Evolutionary conservation across 2,797 vertebrate genomes (phyloP).

Genomic region (Ctenochaetus hawaiiensis): DNA sequence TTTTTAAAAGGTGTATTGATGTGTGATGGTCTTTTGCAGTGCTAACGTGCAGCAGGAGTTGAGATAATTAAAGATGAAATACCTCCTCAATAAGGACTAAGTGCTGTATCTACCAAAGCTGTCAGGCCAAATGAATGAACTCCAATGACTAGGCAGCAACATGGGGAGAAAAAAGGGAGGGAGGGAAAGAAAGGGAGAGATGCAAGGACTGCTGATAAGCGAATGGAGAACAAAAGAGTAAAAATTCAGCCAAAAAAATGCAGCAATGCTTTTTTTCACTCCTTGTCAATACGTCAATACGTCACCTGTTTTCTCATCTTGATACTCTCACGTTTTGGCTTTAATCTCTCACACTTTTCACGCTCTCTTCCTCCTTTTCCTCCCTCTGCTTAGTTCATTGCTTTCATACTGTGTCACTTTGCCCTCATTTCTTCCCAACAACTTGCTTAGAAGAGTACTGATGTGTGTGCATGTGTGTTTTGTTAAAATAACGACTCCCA

Average conservation of each 20-base stretch:
- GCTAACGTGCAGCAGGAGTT: constrained; percentile 30
- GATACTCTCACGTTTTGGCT: constrained; percentile 15
- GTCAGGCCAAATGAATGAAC: constrained; percentile 72
- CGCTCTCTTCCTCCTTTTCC: background rate
- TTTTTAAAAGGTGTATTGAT: background rate
- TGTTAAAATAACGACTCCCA: constrained; percentile 14
- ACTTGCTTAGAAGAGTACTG: constrained; percentile 37
- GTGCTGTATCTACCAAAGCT: constrained; percentile 72
- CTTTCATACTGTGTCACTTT: constrained; percentile 39
- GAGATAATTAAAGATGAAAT: constrained; percentile 68
- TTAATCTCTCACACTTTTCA: constrained; percentile 55
- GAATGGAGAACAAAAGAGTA: constrained; percentile 8
- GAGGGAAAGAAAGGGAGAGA: constrained; percentile 1
- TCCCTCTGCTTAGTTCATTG: constrained; percentile 31
- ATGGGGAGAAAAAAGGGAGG: constrained; percentile 1
- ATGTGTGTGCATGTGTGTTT: background rate
- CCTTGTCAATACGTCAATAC: constrained; percentile 27
- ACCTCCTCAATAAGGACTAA: constrained; percentile 68
- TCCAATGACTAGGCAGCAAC: constrained; percentile 63
- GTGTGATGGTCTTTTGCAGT: constrained; percentile 16
- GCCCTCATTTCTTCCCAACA: constrained; percentile 44
- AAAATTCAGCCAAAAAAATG: constrained; percentile 42
- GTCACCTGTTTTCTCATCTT: constrained; percentile 25
- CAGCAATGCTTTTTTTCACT: constrained; percentile 29
- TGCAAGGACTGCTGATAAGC: constrained; percentile 43